These are phyloP conservation scores for Thalassaphorura encarpata DNA, from an alignment of 1,140 invertebrate species.

Conservation along the genomic window DNA sequence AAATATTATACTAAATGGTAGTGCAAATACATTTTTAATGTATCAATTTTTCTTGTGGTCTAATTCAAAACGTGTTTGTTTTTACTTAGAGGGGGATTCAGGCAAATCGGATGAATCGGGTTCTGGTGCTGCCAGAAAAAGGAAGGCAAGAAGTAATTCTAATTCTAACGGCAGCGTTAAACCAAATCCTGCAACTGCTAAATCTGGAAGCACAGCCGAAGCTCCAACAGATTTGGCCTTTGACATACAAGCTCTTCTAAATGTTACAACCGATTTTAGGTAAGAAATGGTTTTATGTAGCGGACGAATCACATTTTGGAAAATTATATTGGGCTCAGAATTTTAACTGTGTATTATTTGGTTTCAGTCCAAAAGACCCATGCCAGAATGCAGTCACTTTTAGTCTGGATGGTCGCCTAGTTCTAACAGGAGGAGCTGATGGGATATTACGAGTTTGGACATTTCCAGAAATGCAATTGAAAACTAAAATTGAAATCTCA, in stretches of 20 bases:
- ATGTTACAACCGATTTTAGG: slow-evolving; percentile 42
- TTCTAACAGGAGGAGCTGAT: slow-evolving; percentile 86
- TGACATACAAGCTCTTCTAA: slow-evolving; percentile 38
- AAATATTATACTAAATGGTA: too few relatives aligned
- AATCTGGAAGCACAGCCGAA: too few relatives aligned
- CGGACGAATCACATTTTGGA: not conserved
- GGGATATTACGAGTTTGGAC: slow-evolving; percentile 77
- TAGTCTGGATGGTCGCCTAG: slow-evolving; percentile 38
- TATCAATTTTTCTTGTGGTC: too few relatives aligned
- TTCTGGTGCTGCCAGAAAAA: not conserved
- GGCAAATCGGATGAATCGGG: not conserved
- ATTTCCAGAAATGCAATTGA: slow-evolving; percentile 63
- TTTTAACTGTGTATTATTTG: not conserved
- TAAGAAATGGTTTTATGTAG: slow-evolving; percentile 6
- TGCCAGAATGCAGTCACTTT: slow-evolving; percentile 28
- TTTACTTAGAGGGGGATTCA: too few relatives aligned
- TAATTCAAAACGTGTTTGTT: not conserved
- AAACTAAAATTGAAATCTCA: slow-evolving; percentile 59
- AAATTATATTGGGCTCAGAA: not conserved
- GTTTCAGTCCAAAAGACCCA: slow-evolving; percentile 22
- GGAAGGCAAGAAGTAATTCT: too few relatives aligned
- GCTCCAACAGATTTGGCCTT: slow-evolving; percentile 39
- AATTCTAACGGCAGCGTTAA: not conserved
- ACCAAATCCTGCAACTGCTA: too few relatives aligned
- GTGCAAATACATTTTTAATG: too few relatives aligned